Evolutionary conservation across 2,888 invertebrate species (phyloP), one percentile per base, ranked within the genome.

Genomic region (Noctua comes): DNA sequence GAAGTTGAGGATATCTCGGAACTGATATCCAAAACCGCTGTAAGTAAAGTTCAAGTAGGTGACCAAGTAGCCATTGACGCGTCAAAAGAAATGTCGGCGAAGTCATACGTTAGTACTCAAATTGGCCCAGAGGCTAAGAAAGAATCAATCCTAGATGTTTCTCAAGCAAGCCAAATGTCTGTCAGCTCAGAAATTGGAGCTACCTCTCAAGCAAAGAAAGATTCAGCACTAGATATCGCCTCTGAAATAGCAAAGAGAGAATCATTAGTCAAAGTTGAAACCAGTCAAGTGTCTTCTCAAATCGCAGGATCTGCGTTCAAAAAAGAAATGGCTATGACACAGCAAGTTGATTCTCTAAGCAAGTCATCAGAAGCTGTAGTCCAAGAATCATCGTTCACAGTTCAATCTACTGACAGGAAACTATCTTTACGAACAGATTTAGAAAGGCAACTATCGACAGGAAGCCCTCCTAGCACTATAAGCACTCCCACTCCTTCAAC

Each of bases 401-500:
- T 83, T 0, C 83, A 80, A 79, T 78, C 82, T 1, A 51, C 18
- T 8, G 77, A 83, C 11, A 83, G 74, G 76, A 83, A 89, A 36
- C 73, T 91, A n/a, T 79, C 84, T 62, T 77, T 92, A 77, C 77
- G 71, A 8, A 90, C 84, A 27, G 90, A 91, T 77, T 77, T 91
- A 76, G 82, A 89, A 48, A 80, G 73, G 11, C 89, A 91, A 76
- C 48, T 68, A 16, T 90, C 91, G 18, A 68, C 73, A 0, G 78
- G 85, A 40, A 91, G 86, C 59, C 89, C 89, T 40, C 89, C 90
- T 8, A 92, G 89, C n/a, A 88, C 91, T 4, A 93, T 92, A 27
- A 80, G 90, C 5, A 94, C 93, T 10, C 93, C 93, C 0, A 94
- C 93, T 0, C 95, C 96, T 0, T 88, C 93, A 1, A 92, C 92